Evolutionary conservation across 2,113 vertebrate genomes (phyloP).

Genomic region (Aleadryas rufinucha): DNA sequence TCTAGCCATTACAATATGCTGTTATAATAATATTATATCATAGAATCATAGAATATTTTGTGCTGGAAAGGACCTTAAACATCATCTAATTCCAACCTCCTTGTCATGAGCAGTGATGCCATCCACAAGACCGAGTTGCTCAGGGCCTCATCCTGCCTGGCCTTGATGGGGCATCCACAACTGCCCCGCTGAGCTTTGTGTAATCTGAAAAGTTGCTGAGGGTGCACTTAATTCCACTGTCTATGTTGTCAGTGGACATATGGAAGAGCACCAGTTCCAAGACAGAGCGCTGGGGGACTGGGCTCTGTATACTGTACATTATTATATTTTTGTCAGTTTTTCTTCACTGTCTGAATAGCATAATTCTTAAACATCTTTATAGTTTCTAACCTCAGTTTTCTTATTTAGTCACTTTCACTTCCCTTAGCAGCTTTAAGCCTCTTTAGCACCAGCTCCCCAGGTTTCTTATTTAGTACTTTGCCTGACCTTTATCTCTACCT

Average conservation of each 20-base stretch:
- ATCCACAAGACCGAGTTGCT: neutral
- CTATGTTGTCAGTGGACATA: rapidly evolving
- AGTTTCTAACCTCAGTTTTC: neutral
- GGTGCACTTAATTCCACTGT: neutral
- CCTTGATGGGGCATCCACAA: neutral
- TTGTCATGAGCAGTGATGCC: neutral
- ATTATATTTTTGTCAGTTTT: neutral
- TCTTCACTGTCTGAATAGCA: neutral
- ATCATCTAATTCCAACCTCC: neutral
- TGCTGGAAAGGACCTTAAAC: neutral
- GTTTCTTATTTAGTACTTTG: neutral
- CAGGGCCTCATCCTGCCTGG: neutral
- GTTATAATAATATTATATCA: neutral
- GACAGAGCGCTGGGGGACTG: neutral
- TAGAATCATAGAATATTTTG: neutral
- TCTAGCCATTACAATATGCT: neutral
- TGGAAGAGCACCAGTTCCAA: neutral
- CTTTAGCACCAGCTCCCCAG: neutral
- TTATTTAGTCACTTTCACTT: neutral
- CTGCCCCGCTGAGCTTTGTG: rapidly evolving
- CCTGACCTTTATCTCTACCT: neutral
- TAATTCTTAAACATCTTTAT: neutral
- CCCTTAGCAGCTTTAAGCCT: neutral
- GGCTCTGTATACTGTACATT: neutral
- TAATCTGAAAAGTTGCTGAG: neutral